Evolutionary conservation across 2,797 vertebrate species (phyloP), one percentile per base, ranked within the genome.

Genomic region (Cryptoblepharus egeriae): DNA sequence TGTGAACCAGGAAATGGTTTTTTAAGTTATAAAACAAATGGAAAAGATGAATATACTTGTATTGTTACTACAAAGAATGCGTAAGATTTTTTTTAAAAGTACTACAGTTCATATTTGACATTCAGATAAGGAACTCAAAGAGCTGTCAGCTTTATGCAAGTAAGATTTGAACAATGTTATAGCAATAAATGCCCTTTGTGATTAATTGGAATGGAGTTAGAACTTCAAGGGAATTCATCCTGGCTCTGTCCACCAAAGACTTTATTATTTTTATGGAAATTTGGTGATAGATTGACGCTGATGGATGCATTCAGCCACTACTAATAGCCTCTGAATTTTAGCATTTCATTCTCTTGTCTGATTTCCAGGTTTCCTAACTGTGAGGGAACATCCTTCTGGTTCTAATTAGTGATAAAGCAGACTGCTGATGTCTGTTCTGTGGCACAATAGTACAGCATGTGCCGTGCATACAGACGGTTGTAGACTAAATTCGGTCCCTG

Each of bases 1-100:
- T n/a, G n/a, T n/a, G n/a, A n/a, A n/a, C n/a, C n/a, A n/a, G 0
- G 1, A 52, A 52, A 49, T 15, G 18, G 18, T 52, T 16, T 13
- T 78, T 78, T 72, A 61, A 79, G 13, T 67, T 83, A 1, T 22
- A 77, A 79, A 88, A 65, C 24, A 79, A 69, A 74, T 8, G n/a
- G 77, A 79, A 32, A 35, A 15, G 9, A 42, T 79, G 0, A 1
- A 86, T 57, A 37, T 20, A n/a, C n/a, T n/a, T n/a, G n/a, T n/a
- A 11, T 70, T 78, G 16, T 3, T 78, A 83, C 69, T 82, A 79
- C 88, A 90, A 75, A 26, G 22, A 42, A 24, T 28, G 1, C 42
- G 13, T 83, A 77, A 85, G 80, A 42, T 67, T 15, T 3, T 57
- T 72, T 7, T 58, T 91, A 9, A 61, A 9, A 68, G 30, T 28